These are phyloP conservation scores for Genyomyrus donnyi DNA, from an alignment of 2,113 vertebrate genomes.

Conservation along the genomic window DNA sequence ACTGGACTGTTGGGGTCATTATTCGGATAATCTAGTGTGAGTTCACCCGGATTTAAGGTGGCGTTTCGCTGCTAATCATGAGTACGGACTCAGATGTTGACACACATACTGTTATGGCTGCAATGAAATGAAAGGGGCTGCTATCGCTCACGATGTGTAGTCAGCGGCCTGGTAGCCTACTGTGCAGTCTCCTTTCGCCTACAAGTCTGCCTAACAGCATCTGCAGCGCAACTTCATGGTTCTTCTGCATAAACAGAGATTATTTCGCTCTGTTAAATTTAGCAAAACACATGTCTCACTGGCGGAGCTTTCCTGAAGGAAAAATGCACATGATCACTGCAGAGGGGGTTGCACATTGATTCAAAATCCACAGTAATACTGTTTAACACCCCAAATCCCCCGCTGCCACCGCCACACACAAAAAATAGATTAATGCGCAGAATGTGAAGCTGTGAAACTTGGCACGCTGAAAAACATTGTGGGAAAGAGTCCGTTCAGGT, in stretches of 20 bases:
- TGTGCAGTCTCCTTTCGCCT: background rate
- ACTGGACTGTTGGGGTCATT: background rate
- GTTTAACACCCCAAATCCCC: background rate
- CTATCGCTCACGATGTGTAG: background rate
- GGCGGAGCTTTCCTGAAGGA: background rate
- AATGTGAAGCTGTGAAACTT: background rate
- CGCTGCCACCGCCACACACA: background rate
- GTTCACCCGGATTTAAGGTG: background rate
- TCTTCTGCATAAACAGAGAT: background rate
- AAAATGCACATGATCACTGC: background rate
- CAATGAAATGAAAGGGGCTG: background rate
- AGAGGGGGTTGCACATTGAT: background rate
- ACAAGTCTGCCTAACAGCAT: background rate
- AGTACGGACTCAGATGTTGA: background rate
- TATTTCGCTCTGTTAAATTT: background rate
- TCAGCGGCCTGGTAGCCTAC: background rate
- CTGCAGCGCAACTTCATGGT: background rate
- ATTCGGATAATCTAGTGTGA: background rate
- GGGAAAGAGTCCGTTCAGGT: background rate
- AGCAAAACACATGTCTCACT: background rate
- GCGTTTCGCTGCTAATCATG: background rate
- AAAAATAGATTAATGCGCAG: background rate
- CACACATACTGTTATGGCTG: background rate
- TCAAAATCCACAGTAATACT: background rate
- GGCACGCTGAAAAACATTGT: background rate